A percentile compares a stretch with the other conserved stretches of the same genome.
phyloP scores from a whole-genome alignment of 2,888 invertebrate genomes.

The Operophtera brumata region DNA sequence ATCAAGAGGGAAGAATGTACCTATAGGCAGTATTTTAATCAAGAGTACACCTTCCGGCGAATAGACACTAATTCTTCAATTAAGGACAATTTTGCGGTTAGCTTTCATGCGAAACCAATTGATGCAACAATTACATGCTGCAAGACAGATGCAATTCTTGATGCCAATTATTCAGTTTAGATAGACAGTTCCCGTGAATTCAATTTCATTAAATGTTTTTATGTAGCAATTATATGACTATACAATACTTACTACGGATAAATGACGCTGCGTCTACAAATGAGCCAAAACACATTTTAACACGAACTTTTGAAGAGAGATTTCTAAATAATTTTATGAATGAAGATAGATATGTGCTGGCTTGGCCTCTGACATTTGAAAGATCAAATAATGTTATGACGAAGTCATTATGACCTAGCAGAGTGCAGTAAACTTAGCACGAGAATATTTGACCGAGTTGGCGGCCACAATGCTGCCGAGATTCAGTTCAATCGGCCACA shows the following conservation, averaged over 20 bases:
- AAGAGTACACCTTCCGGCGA: constrained; percentile 45
- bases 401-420: constrained; percentile 34
- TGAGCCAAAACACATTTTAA: constrained; percentile 22
- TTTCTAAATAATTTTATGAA: constrained; percentile 14
- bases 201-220: constrained; percentile 50
- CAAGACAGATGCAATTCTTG: constrained; percentile 68
- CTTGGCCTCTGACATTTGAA: background rate
- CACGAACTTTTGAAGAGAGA: constrained; percentile 4
- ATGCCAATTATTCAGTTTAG: constrained; percentile 63
- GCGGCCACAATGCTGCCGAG: constrained; percentile 53
- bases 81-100: constrained; percentile 71
- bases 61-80: constrained; percentile 65
- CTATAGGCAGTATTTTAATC: constrained; percentile 5
- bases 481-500: constrained; percentile 32
- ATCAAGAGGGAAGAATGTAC: constrained; percentile 5
- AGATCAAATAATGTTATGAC: constrained; percentile 21
- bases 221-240: constrained; percentile 45
- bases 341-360: constrained; percentile 2
- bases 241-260: constrained; percentile 29
- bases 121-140: constrained; percentile 57
- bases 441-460: constrained; percentile 70
- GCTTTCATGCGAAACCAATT: constrained; percentile 56
- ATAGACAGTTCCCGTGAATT: constrained; percentile 49
- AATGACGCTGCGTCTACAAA: constrained; percentile 28
- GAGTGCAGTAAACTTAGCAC: constrained; percentile 45